phyloP scores from a whole-genome alignment of 2,888 invertebrate species.

The Acleris emargana region DNA sequence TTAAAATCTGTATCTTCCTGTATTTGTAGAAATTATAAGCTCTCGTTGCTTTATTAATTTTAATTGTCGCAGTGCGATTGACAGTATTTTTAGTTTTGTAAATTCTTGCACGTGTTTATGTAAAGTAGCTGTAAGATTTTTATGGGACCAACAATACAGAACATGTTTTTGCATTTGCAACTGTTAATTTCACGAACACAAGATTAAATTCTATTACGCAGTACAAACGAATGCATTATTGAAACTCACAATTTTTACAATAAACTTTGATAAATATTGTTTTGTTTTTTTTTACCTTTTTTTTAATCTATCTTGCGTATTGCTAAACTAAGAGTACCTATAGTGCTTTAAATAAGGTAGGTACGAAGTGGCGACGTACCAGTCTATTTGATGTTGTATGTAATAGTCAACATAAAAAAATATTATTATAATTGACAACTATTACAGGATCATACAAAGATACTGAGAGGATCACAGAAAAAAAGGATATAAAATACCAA shows the following conservation, averaged over 20 bases:
- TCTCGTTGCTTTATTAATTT: slow-evolving; percentile 13
- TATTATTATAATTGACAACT: too few species aligned
- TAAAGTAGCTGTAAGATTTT: slow-evolving; percentile 29
- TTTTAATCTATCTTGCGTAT: background rate
- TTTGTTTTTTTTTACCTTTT: slow-evolving; percentile 23
- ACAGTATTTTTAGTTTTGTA: slow-evolving; percentile 37
- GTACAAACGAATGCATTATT: slow-evolving; percentile 48
- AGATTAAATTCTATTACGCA: slow-evolving; percentile 36
- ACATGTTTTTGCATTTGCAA: slow-evolving; percentile 20
- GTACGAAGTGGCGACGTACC: too few species aligned
- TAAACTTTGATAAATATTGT: slow-evolving; percentile 44
- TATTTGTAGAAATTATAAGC: background rate
- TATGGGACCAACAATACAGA: slow-evolving; percentile 31
- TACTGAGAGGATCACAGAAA: too few species aligned
- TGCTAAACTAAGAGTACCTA: too few species aligned
- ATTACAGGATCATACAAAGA: too few species aligned
- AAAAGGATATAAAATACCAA: too few species aligned
- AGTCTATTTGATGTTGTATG: too few species aligned
- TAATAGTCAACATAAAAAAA: too few species aligned
- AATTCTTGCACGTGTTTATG: slow-evolving; percentile 21
- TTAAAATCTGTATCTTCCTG: too few species aligned
- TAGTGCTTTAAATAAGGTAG: too few species aligned
- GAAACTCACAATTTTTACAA: slow-evolving; percentile 51
- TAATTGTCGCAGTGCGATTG: slow-evolving; percentile 23
- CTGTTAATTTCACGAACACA: slow-evolving; percentile 4